These are phyloP conservation scores for Coptodon bakossiorum DNA, from an alignment of 2,113 vertebrate genomes.

Conservation along the genomic window DNA sequence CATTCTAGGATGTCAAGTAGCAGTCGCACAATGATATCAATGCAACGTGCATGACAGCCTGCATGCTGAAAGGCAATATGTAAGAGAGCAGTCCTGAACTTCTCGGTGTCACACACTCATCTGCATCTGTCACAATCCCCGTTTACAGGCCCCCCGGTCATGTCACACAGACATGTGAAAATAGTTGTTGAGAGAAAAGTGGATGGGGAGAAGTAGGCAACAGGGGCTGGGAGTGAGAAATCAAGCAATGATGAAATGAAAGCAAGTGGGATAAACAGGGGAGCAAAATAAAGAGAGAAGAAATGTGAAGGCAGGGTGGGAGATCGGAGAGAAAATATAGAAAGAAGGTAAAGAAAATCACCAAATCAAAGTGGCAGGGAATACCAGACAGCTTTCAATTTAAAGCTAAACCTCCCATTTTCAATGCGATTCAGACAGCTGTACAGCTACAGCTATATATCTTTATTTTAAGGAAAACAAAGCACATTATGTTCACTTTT, in stretches of 20 bases:
- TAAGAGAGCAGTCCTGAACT: slow-evolving; percentile 7
- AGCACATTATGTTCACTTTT: background rate
- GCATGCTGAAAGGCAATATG: background rate
- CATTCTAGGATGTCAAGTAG: background rate
- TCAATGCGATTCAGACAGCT: background rate
- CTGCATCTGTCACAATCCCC: slow-evolving; percentile 49
- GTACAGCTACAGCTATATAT: background rate
- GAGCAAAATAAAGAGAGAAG: slow-evolving; percentile 21
- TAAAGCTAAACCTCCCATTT: background rate
- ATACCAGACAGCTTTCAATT: slow-evolving; percentile 10
- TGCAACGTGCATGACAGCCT: slow-evolving; percentile 18
- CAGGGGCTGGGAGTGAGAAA: slow-evolving; percentile 19
- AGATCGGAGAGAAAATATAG: background rate
- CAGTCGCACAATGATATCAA: slow-evolving; percentile 20
- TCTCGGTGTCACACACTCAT: slow-evolving; percentile 38
- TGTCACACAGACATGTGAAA: slow-evolving; percentile 48
- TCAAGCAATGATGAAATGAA: slow-evolving; percentile 38
- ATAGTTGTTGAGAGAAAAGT: slow-evolving; percentile 26
- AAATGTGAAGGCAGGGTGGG: background rate
- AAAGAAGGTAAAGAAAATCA: background rate
- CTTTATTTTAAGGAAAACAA: background rate
- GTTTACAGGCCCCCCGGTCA: slow-evolving; percentile 44
- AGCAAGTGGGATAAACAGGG: slow-evolving; percentile 34
- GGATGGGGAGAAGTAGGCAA: slow-evolving; percentile 1
- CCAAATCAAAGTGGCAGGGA: slow-evolving; percentile 20